Evolutionary conservation across 2,113 vertebrate species (phyloP).

Genomic region (Prietella phreatophila): DNA sequence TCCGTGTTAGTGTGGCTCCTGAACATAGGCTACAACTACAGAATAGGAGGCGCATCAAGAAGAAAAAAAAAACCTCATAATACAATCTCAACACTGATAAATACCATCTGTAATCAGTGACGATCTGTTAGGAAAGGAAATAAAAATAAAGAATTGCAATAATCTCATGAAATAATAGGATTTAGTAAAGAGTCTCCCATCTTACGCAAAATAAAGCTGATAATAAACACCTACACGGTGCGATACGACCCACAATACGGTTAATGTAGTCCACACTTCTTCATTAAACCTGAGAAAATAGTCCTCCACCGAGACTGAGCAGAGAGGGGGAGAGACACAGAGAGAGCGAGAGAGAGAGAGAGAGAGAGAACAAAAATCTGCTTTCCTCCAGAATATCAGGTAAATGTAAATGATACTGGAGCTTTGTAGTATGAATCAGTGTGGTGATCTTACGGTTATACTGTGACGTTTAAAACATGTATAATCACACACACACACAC

Average conservation of each 20-base stretch:
- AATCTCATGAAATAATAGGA: background rate
- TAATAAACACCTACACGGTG: background rate
- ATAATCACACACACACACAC: background rate
- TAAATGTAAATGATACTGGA: background rate
- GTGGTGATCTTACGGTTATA: background rate
- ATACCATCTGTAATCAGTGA: background rate
- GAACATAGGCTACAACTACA: background rate
- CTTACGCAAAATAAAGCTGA: background rate
- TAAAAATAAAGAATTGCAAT: constrained; percentile 27
- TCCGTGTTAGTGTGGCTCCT: background rate
- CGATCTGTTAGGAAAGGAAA: background rate
- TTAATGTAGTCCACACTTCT: background rate
- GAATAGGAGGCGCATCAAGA: background rate
- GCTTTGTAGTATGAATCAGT: background rate
- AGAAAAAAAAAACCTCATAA: background rate
- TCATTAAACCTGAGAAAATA: background rate
- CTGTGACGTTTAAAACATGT: background rate
- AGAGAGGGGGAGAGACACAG: background rate
- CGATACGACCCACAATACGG: background rate
- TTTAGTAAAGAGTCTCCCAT: constrained; percentile 8
- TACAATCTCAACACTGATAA: background rate
- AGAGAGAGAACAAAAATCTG: background rate
- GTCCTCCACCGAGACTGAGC: background rate
- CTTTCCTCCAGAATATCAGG: background rate
- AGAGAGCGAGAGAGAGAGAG: background rate